phyloP scores from a whole-genome alignment of 2,113 vertebrate species.

The Sisor rabdophorus region DNA sequence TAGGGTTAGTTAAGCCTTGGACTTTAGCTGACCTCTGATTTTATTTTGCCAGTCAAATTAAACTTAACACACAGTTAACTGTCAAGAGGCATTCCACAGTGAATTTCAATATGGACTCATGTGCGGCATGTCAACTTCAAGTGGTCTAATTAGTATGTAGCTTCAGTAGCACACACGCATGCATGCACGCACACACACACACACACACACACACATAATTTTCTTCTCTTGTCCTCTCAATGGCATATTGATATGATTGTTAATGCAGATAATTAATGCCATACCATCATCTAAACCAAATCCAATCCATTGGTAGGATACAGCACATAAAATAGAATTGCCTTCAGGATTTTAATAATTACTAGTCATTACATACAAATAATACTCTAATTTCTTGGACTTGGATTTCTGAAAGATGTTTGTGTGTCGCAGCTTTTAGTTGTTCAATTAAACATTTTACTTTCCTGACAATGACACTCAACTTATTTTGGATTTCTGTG shows the following conservation, averaged over 20 bases:
- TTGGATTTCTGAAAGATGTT: no score
- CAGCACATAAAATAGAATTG: no score
- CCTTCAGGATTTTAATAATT: no score
- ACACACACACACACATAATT: not conserved
- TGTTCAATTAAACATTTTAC: not conserved
- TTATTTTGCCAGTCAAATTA: conserved; percentile 28
- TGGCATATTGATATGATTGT: not conserved
- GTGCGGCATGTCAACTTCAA: conserved; percentile 39
- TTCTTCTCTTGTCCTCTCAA: not conserved
- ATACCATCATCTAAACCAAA: not conserved
- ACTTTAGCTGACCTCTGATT: conserved; percentile 29
- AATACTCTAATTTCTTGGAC: no score
- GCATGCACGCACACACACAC: conserved; percentile 16
- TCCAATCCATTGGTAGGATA: no score
- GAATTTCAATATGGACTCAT: conserved; percentile 49
- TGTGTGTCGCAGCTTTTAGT: no score
- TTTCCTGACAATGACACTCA: no score
- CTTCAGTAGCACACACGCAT: conserved; percentile 16
- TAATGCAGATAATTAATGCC: not conserved
- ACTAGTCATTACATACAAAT: no score
- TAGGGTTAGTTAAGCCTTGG: conserved; percentile 41
- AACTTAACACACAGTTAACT: conserved; percentile 17
- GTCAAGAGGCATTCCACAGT: conserved; percentile 23
- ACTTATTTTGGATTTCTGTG: no score
- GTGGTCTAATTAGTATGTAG: conserved; percentile 45